Conservation (phyloP, 2,113 vertebrate species). For the Chinchilla lanigera region DNA sequence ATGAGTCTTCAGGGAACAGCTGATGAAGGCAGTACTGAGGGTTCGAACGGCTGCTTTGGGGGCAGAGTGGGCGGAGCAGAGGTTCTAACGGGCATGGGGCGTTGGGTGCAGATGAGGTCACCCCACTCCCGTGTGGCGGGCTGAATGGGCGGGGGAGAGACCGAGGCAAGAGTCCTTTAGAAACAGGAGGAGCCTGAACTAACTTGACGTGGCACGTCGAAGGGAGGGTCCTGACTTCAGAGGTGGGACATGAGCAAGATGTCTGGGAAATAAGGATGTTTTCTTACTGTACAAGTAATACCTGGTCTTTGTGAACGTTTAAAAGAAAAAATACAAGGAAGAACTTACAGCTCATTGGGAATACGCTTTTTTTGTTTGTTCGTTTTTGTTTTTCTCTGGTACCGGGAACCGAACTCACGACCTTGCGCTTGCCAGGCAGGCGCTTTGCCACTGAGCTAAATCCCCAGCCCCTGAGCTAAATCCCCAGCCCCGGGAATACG, state of each 20-base stretch:
- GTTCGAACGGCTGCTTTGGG: not conserved
- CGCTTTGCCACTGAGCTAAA: too few relatives aligned
- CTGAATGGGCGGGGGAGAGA: not conserved
- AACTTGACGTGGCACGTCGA: too few relatives aligned
- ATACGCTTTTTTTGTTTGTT: too few relatives aligned
- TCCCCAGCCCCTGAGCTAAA: too few relatives aligned
- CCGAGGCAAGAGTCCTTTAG: not conserved
- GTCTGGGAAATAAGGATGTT: not conserved
- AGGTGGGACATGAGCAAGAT: not conserved
- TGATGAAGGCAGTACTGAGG: not conserved
- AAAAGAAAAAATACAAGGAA: slow-evolving; percentile 18
- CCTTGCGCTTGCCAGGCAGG: too few relatives aligned
- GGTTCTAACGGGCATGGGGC: not conserved
- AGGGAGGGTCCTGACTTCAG: not conserved
- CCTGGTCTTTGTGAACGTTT: not conserved
- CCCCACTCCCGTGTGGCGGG: not conserved
- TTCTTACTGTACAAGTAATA: not conserved
- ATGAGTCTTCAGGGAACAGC: not conserved
- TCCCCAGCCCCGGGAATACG: too few relatives aligned
- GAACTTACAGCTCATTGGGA: not conserved
- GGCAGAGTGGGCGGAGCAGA: not conserved
- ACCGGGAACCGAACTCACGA: too few relatives aligned
- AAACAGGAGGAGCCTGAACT: not conserved
- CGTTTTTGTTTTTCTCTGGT: too few relatives aligned
- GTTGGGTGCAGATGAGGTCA: not conserved